Conservation (phyloP, 2,888 invertebrate genomes). For the Asteroscopus sphinx region DNA sequence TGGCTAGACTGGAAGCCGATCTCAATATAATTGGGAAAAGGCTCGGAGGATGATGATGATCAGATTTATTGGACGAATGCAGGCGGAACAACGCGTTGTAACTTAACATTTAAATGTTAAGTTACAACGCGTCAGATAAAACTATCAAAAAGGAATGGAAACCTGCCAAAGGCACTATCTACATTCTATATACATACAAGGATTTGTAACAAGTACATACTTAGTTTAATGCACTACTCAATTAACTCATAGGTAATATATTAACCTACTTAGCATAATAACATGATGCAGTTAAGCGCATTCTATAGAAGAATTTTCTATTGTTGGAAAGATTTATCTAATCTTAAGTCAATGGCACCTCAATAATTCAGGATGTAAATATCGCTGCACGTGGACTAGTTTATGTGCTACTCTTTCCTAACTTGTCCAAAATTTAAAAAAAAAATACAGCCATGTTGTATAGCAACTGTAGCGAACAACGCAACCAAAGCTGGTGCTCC, state of each 20-base stretch:
- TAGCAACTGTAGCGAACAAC: not conserved
- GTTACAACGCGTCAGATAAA: not conserved
- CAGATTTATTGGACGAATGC: too few relatives aligned
- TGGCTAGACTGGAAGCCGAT: too few relatives aligned
- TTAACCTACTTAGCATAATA: not conserved
- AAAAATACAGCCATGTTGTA: too few relatives aligned
- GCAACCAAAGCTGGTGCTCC: constrained; percentile 7
- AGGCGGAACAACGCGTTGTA: constrained; percentile 16
- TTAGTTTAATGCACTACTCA: not conserved
- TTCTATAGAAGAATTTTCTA: not conserved
- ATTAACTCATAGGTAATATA: not conserved
- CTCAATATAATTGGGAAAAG: too few relatives aligned
- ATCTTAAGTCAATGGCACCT: not conserved
- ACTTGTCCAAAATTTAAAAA: too few relatives aligned
- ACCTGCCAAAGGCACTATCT: too few relatives aligned
- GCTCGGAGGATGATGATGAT: too few relatives aligned
- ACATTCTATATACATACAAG: not conserved
- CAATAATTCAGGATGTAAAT: constrained; percentile 2
- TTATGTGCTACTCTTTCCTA: too few relatives aligned
- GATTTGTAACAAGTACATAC: constrained; percentile 7
- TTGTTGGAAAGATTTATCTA: constrained; percentile 20
- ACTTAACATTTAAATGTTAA: too few relatives aligned
- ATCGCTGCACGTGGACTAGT: not conserved
- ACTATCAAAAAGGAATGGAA: constrained; percentile 27
- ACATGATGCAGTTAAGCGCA: not conserved